phyloP scores from a whole-genome alignment of 2,888 invertebrate species.

The Alsophila aescularia region DNA sequence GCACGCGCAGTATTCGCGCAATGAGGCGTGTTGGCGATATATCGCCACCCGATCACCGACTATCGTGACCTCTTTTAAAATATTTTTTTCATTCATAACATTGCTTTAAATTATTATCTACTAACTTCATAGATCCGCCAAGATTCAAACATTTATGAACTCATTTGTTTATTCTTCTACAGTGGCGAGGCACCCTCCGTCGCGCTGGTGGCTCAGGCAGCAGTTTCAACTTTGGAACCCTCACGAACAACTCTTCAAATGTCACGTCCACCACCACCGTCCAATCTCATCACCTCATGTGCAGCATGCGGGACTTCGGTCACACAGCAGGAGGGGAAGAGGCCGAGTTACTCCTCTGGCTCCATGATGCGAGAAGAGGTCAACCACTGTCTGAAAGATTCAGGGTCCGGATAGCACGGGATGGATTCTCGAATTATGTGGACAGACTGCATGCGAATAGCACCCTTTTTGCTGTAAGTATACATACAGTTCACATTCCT shows the following conservation, averaged over 20 bases:
- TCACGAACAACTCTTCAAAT: constrained; percentile 58
- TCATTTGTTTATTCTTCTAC: constrained; percentile 33
- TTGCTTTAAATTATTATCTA: too few relatives aligned
- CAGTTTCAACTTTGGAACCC: constrained; percentile 76
- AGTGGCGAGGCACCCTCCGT: constrained; percentile 80
- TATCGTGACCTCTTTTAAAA: too few relatives aligned
- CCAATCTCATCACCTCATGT: constrained; percentile 87
- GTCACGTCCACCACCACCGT: constrained; percentile 54
- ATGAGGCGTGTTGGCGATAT: too few relatives aligned
- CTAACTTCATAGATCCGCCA: too few relatives aligned
- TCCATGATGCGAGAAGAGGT: constrained; percentile 91
- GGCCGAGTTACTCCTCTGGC: constrained; percentile 93
- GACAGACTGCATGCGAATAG: constrained; percentile 95
- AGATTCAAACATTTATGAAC: too few relatives aligned
- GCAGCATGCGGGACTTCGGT: constrained; percentile 92
- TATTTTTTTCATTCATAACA: too few relatives aligned
- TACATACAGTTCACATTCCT: too few relatives aligned
- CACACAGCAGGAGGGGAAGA: constrained; percentile 95
- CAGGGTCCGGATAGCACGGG: constrained; percentile 94
- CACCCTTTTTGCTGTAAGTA: constrained; percentile 95
- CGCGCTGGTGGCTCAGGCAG: constrained; percentile 77
- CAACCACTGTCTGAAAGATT: constrained; percentile 95
- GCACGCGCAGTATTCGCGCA: too few relatives aligned
- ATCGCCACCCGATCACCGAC: too few relatives aligned
- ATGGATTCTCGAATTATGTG: constrained; percentile 95